Evolutionary conservation across 2,888 invertebrate species (phyloP).

Genomic region (Drosophila paramelanica): DNA sequence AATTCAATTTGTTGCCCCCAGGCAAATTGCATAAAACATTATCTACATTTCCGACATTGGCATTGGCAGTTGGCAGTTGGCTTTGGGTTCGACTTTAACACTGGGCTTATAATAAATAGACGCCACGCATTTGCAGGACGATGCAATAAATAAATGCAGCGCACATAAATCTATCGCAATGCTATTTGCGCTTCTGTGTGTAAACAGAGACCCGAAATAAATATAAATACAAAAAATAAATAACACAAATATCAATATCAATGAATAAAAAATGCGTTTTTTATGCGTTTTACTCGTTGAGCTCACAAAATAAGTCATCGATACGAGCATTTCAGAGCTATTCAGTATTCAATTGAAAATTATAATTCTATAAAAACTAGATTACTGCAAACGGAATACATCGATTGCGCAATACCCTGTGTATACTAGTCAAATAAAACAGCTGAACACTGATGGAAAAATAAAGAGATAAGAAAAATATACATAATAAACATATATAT

Average conservation of each 20-base stretch:
- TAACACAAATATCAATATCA: slow-evolving; percentile 32
- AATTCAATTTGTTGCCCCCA: slow-evolving; percentile 61
- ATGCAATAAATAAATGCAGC: slow-evolving; percentile 60
- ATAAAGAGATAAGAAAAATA: not conserved
- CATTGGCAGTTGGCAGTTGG: not conserved
- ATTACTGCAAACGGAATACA: not conserved
- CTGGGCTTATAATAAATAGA: slow-evolving; percentile 30
- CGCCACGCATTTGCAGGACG: slow-evolving; percentile 21
- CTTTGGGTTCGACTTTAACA: not conserved
- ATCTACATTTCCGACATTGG: slow-evolving; percentile 22
- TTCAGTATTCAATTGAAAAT: slow-evolving; percentile 16
- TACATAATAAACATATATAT: not conserved
- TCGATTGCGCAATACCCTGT: slow-evolving; percentile 1
- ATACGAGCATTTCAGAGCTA: slow-evolving; percentile 13
- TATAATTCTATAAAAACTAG: not conserved
- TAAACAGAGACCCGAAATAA: slow-evolving; percentile 10
- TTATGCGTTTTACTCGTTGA: slow-evolving; percentile 28
- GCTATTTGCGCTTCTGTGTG: slow-evolving; percentile 36
- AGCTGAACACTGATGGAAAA: not conserved
- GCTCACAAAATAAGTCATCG: slow-evolving; percentile 47
- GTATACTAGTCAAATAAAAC: not conserved
- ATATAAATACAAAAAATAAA: slow-evolving; percentile 15
- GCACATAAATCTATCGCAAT: slow-evolving; percentile 46
- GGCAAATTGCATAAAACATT: slow-evolving; percentile 61
- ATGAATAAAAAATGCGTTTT: slow-evolving; percentile 40